Base-by-base conservation (phyloP, 2,888 invertebrate species). In the Stenoptilia bipunctidactyla region DNA sequence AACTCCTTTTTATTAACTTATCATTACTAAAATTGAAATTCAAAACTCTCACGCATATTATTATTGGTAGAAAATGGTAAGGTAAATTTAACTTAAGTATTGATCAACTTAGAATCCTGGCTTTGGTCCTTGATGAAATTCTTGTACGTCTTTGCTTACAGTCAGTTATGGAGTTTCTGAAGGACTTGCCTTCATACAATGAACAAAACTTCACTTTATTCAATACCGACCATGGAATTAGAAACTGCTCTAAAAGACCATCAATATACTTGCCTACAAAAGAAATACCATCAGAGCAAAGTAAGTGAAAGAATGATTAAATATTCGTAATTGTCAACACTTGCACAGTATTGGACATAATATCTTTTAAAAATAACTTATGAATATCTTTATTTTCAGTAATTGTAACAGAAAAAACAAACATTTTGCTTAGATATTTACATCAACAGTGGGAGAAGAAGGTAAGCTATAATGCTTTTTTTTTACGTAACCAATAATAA, bases 401-500 rank as follows among this genome's bases (percentile, higher is more conserved):
- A 55, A 97, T 97, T 64, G 96, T 96, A 34, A 95, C 96, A 63
- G 97, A 97, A 76, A 97, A 96, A 80, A 94, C 96, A 37, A 96
- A 96, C 66, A 96, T 97, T 59, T 85, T 97, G 43, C 77, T 97
- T 58, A 90, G 97, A 79, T 97, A 96, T 75, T 87, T 97, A 48
- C 96, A 97, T 58, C 95, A 96, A 60, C 95, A 96, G 74, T 97
- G 96, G 94, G 96, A 97, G 66, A 96, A 95, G 85, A 94, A 94
- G 88, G 89, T 91, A 68, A 58, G n/a, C n/a, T n/a, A n/a, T n/a
- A n/a, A n/a, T n/a, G n/a, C n/a, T n/a, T n/a, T n/a, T n/a, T n/a
- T n/a, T n/a, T n/a, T n/a, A n/a, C n/a, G n/a, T n/a, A n/a, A n/a
- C n/a, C n/a, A n/a, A n/a, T n/a, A n/a, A n/a, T n/a, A n/a, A n/a